phyloP scores from a whole-genome alignment of 2,797 vertebrate species.

The Hoplostethus mediterraneus region DNA sequence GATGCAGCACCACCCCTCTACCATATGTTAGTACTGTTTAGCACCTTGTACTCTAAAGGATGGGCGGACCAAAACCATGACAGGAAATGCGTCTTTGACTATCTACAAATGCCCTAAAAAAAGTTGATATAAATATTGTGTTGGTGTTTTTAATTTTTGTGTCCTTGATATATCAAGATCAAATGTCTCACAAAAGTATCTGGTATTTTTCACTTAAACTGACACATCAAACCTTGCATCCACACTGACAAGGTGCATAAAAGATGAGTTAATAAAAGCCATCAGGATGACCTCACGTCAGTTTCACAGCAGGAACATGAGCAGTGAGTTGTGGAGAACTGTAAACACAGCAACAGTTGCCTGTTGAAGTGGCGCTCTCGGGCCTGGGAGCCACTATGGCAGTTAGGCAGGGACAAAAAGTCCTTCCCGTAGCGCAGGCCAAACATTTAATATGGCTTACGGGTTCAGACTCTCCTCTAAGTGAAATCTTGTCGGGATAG shows the following conservation, averaged over 20 bases:
- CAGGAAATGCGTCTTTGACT: too few species aligned
- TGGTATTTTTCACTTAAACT: not conserved
- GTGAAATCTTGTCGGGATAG: constrained; percentile 57
- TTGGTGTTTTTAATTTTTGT: too few species aligned
- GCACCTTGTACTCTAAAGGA: too few species aligned
- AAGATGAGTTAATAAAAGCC: not conserved
- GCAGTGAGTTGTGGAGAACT: not conserved
- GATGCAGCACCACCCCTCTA: not conserved
- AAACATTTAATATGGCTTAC: constrained; percentile 59
- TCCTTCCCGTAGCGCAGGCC: constrained; percentile 33
- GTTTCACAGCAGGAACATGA: not conserved
- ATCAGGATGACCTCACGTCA: not conserved
- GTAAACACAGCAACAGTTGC: constrained; percentile 47
- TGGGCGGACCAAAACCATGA: too few species aligned
- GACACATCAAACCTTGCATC: not conserved
- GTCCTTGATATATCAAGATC: too few species aligned
- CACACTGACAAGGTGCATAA: not conserved
- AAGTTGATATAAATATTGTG: too few species aligned
- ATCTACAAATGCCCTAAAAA: too few species aligned
- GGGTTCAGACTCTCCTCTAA: constrained; percentile 44
- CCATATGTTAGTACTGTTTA: not conserved
- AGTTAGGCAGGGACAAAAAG: constrained; percentile 36
- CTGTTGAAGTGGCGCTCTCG: constrained; percentile 20
- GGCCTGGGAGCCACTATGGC: constrained; percentile 30
- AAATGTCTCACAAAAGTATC: not conserved